Evolutionary conservation across 1,140 invertebrate genomes (phyloP), one percentile per base, ranked within the genome.

Genomic region (Elysia chlorotica): DNA sequence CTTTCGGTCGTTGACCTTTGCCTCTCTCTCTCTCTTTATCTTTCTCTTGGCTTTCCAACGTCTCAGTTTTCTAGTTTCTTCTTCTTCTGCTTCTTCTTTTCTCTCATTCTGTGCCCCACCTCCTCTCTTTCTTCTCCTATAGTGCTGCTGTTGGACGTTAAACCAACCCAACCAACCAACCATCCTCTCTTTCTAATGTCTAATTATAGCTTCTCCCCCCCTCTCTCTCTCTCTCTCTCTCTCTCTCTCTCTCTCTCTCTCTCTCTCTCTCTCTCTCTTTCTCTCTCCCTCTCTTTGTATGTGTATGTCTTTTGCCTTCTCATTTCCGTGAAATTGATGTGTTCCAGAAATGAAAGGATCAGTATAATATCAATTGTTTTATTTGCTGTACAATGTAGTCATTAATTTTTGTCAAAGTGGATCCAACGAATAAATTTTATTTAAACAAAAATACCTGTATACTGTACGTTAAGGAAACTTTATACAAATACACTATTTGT

Each of bases 171-270:
- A n/a, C n/a, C n/a, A n/a, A n/a, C n/a, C n/a, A n/a, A n/a, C n/a
- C n/a, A n/a, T n/a, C n/a, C n/a, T n/a, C n/a, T n/a, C n/a, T n/a
- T n/a, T n/a, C n/a, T n/a, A n/a, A n/a, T n/a, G n/a, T n/a, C n/a
- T n/a, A n/a, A n/a, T n/a, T n/a, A n/a, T n/a, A n/a, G n/a, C n/a
- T 31, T 63, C 61, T 63, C 61, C n/a, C 61, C n/a, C 61, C 35
- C 61, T 63, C 25, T 63, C 61, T 30, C 28, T 63, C 61, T 30
- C 61, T 63, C 61, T 63, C 25, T 63, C 61, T 63, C 61, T 63
- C 61, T 28, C 28, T 63, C 28, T 30, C 61, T 28, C 6, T 28
- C 6, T 63, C 61, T 31, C 28, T 6, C 6, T 63, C 61, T 30
- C 28, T 30, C 10, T 28, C 31, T 28, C 28, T 63, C 61, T 63